Evolutionary conservation across 92 coral and sea anemone species (phyloP).

Genomic region (Paramuricea clavata): DNA sequence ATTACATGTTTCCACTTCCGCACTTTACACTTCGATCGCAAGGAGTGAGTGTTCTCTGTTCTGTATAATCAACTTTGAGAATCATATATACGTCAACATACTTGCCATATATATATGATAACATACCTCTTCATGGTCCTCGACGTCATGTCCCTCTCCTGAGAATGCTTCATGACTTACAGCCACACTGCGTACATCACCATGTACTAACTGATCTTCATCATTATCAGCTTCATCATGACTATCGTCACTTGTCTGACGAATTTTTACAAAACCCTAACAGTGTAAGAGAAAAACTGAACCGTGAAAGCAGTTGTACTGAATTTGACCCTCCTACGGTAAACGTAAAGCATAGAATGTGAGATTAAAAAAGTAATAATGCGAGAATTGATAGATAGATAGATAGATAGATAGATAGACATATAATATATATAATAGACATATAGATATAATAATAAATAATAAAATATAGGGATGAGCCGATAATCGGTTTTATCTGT

Average conservation of each 20-base stretch:
- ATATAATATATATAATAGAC: too few relatives aligned
- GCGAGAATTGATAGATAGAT: not conserved
- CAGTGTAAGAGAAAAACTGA: conserved; percentile 58
- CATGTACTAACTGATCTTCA: not conserved
- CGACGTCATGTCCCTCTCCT: not conserved
- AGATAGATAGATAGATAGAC: too few relatives aligned
- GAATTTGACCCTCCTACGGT: conserved; percentile 43
- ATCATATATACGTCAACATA: too few relatives aligned
- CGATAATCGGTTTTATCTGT: too few relatives aligned
- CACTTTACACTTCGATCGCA: too few relatives aligned
- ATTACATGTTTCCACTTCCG: too few relatives aligned
- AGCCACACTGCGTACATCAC: conserved; percentile 5
- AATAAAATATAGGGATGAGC: too few relatives aligned
- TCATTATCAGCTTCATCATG: conserved; percentile 33
- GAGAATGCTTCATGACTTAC: conserved; percentile 31
- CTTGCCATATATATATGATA: too few relatives aligned
- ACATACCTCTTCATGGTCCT: conserved; percentile 33
- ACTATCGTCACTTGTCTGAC: conserved; percentile 36
- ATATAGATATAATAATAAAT: too few relatives aligned
- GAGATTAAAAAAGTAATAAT: not conserved
- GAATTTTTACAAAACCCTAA: conserved; percentile 48
- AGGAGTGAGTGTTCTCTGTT: too few relatives aligned
- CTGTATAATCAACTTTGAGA: too few relatives aligned
- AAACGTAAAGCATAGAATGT: not conserved
- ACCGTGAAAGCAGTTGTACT: conserved; percentile 49